Evolutionary conservation across 2,113 vertebrate species (phyloP).

Genomic region (Monarcha castaneiventris): DNA sequence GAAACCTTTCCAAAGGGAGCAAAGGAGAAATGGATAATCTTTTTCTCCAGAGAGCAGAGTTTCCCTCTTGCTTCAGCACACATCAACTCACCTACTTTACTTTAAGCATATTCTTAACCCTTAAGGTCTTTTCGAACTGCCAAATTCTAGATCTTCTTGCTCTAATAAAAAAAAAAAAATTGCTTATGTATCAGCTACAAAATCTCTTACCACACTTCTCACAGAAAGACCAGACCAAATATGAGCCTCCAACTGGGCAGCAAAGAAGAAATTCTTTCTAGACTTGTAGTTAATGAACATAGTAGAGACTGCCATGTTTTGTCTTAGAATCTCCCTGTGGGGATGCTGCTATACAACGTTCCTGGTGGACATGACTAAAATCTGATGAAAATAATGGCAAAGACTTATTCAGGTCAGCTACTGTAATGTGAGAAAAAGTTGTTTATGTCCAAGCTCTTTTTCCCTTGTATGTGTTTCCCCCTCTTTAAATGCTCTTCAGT

Average conservation of each 20-base stretch:
- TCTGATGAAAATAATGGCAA: neutral
- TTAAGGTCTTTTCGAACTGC: neutral
- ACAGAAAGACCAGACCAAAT: neutral
- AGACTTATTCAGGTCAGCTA: slow-evolving; percentile 32
- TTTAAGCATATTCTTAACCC: neutral
- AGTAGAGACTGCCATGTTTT: neutral
- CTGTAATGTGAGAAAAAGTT: slow-evolving; percentile 29
- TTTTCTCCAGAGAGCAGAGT: neutral
- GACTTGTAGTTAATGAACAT: neutral
- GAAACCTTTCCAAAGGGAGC: neutral
- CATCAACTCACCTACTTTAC: neutral
- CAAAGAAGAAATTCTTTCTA: neutral
- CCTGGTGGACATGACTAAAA: neutral
- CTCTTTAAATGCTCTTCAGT: slow-evolving; percentile 44
- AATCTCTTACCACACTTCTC: neutral
- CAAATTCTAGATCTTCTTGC: neutral
- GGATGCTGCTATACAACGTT: neutral
- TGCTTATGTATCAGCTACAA: neutral
- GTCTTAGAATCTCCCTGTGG: neutral
- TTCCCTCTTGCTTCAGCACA: neutral
- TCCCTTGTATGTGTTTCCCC: slow-evolving; percentile 6
- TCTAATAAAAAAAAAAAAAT: neutral
- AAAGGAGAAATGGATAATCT: neutral
- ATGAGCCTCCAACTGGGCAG: neutral
- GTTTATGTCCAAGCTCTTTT: neutral